Conservation (phyloP, 2,797 vertebrate species). For the Tenualosa thibaudeaui region DNA sequence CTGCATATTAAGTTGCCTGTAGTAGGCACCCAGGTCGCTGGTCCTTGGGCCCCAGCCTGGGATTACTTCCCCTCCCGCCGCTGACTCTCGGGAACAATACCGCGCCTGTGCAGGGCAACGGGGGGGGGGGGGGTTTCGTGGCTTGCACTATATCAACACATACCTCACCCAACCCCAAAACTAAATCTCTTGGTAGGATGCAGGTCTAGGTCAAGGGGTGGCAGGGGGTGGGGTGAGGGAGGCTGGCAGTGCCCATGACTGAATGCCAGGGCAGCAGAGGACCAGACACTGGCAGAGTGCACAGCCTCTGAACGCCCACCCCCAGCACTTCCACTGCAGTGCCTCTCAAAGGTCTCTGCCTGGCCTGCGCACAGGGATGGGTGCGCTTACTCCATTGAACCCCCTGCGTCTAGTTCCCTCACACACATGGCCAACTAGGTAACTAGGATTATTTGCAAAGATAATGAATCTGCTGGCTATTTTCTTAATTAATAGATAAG, state of each 20-base stretch:
- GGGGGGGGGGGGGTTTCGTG: constrained; percentile 59
- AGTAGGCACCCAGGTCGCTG: constrained; percentile 54
- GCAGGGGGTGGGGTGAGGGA: constrained; percentile 39
- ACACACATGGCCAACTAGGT: background rate
- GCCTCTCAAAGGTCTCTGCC: constrained; percentile 52
- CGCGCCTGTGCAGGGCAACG: constrained; percentile 66
- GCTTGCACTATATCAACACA: constrained; percentile 40
- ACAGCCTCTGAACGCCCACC: constrained; percentile 47
- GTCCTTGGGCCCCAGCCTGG: constrained; percentile 67
- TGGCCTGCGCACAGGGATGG: constrained; percentile 40
- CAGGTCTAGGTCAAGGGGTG: constrained; percentile 48
- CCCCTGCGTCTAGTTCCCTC: too few relatives aligned
- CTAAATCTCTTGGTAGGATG: constrained; percentile 54
- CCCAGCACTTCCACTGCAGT: constrained; percentile 59
- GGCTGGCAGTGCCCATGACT: constrained; percentile 44
- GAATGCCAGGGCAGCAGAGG: constrained; percentile 47
- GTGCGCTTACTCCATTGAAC: too few relatives aligned
- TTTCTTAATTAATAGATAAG: too few relatives aligned
- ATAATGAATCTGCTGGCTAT: too few relatives aligned
- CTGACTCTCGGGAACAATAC: constrained; percentile 74
- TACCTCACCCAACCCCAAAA: constrained; percentile 47
- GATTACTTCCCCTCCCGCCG: constrained; percentile 64
- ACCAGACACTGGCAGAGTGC: constrained; percentile 49
- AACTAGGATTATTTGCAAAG: too few relatives aligned
- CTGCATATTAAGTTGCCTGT: constrained; percentile 67